Conservation (phyloP, 2,888 invertebrate genomes). For the Eristalis tenax region DNA sequence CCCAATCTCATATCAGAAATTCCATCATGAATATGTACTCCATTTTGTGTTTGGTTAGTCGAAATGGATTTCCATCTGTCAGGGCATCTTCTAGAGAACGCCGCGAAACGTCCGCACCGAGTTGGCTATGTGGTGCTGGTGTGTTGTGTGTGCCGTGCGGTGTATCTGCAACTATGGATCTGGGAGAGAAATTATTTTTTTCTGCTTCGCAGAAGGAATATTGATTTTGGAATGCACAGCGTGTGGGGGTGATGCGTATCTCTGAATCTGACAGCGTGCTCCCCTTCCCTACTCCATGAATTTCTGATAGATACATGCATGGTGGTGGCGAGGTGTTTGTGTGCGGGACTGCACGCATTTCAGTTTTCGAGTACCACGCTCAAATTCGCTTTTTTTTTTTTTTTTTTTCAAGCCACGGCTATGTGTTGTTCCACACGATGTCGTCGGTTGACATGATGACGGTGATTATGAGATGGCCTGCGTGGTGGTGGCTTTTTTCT, state of each 20-base stretch:
- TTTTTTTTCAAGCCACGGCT: conserved; percentile 22
- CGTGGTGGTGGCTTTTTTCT: conserved; percentile 34
- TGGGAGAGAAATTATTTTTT: conserved; percentile 17
- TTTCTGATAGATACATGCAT: conserved; percentile 20
- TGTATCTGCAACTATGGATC: conserved; percentile 44
- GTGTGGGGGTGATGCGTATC: conserved; percentile 46
- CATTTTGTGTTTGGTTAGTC: conserved; percentile 44
- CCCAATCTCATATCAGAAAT: conserved; percentile 20
- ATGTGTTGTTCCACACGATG: conserved; percentile 28
- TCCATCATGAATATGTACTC: conserved; percentile 34
- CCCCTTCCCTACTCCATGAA: conserved; percentile 1
- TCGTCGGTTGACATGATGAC: conserved; percentile 45
- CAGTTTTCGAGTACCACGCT: conserved; percentile 17
- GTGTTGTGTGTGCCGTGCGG: neutral
- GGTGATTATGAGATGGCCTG: conserved; percentile 32
- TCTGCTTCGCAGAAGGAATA: conserved; percentile 30
- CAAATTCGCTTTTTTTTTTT: conserved; percentile 34
- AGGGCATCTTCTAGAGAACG: conserved; percentile 14
- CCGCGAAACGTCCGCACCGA: neutral
- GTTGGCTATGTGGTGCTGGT: neutral
- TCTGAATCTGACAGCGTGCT: conserved; percentile 15
- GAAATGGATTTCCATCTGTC: conserved; percentile 36
- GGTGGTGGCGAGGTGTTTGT: neutral
- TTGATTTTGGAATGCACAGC: conserved; percentile 63
- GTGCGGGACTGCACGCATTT: conserved; percentile 53